These are phyloP conservation scores for Elaeidobius kamerunicus DNA, from an alignment of 2,888 invertebrate genomes.

Conservation along the genomic window DNA sequence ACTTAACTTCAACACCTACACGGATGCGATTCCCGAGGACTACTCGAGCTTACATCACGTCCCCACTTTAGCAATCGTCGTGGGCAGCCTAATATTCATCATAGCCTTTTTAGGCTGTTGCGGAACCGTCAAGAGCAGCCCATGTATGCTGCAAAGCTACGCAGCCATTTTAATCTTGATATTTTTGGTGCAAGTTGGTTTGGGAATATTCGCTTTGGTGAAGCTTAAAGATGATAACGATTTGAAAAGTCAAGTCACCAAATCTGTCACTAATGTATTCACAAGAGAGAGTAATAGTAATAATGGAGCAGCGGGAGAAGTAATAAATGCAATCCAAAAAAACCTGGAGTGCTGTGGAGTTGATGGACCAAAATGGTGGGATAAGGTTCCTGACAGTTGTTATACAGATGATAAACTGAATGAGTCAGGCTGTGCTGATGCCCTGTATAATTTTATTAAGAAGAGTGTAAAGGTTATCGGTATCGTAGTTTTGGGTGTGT, in stretches of 20 bases:
- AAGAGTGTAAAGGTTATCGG: slow-evolving; percentile 8
- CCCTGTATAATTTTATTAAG: slow-evolving; percentile 2
- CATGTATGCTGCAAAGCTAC: slow-evolving; percentile 24
- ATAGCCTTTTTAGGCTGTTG: slow-evolving; percentile 25
- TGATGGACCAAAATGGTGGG: neutral
- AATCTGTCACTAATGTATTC: neutral
- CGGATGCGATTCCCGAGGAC: slow-evolving; percentile 17
- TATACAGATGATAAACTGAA: neutral
- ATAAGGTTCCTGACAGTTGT: slow-evolving; percentile 6
- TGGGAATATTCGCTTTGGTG: slow-evolving; percentile 21
- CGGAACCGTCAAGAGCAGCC: slow-evolving; percentile 21
- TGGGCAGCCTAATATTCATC: slow-evolving; percentile 20
- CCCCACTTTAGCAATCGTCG: slow-evolving; percentile 14
- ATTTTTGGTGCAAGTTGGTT: slow-evolving; percentile 21
- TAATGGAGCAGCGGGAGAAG: too few relatives aligned
- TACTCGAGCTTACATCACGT: slow-evolving; percentile 11
- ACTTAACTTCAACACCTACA: slow-evolving; percentile 7
- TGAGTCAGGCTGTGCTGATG: neutral
- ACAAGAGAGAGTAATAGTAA: neutral
- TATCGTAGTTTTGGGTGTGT: slow-evolving; percentile 12
- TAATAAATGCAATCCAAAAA: slow-evolving; percentile 10
- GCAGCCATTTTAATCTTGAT: slow-evolving; percentile 24
- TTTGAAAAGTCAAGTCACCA: slow-evolving; percentile 2
- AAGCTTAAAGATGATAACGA: slow-evolving; percentile 20
- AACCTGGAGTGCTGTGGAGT: slow-evolving; percentile 14